Conservation (phyloP, 2,888 invertebrate genomes). For the Drosophila picticornis region DNA sequence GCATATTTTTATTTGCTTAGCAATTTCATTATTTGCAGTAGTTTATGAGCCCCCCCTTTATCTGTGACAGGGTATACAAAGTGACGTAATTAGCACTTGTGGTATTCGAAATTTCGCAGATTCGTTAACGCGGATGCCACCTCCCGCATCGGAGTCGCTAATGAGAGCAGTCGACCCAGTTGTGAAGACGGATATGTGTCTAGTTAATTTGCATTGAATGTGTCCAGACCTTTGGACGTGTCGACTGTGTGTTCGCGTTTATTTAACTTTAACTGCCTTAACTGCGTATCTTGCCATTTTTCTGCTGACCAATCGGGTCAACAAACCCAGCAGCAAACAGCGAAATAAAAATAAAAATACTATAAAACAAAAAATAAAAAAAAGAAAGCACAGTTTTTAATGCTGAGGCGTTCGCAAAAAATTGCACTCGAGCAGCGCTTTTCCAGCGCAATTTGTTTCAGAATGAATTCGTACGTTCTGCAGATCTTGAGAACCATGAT, state of each 20-base stretch:
- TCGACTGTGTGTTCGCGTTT: constrained; percentile 25
- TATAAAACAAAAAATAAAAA: constrained; percentile 3
- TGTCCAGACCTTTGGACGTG: constrained; percentile 70
- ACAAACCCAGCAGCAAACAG: constrained; percentile 43
- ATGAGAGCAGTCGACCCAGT: constrained; percentile 71
- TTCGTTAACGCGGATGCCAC: constrained; percentile 38
- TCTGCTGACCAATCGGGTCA: constrained; percentile 70
- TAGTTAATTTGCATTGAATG: constrained; percentile 74
- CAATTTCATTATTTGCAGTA: not conserved
- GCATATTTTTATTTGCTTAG: not conserved
- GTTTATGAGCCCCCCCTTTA: not conserved
- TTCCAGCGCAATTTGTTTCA: constrained; percentile 41
- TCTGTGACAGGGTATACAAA: constrained; percentile 17
- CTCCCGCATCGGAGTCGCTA: constrained; percentile 47
- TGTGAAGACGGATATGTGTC: constrained; percentile 73
- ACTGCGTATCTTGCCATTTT: constrained; percentile 61
- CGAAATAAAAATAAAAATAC: constrained; percentile 6
- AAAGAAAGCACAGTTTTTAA: constrained; percentile 34
- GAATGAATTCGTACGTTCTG: constrained; percentile 39
- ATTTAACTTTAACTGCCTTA: constrained; percentile 42
- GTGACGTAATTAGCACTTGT: constrained; percentile 67
- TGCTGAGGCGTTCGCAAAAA: constrained; percentile 36
- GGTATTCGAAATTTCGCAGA: constrained; percentile 39
- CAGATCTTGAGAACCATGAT: constrained; percentile 33
- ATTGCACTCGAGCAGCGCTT: constrained; percentile 35